Base-by-base conservation (phyloP, 2,888 invertebrate genomes). In the Noctua janthina region DNA sequence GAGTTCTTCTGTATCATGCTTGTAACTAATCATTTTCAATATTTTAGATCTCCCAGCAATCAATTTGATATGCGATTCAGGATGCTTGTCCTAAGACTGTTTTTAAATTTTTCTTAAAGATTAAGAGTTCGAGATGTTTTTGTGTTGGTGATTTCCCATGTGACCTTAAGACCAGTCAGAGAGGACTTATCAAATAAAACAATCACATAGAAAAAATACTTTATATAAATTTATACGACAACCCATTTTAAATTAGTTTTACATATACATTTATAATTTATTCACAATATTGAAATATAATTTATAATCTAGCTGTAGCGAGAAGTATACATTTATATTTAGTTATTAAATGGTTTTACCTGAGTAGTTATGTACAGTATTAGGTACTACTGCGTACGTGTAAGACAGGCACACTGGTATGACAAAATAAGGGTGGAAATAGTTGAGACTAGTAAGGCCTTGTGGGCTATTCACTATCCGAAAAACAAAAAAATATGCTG, bases 191-290 rank as follows among this genome's bases (percentile, higher is more conserved):
- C 7, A 88, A 93, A 92, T 91, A 84, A 95, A 93, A 93, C 91
- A 88, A 86, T n/a, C 10, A 49, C 11, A 83, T 95, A 91, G 91
- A 92, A 95, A 96, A 96, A 95, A 95, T 94, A 95, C 85, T 93
- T 96, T 94, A 94, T 96, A 96, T 95, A 96, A 96, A 96, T 95
- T 93, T 93, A 94, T 95, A 96, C 95, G 94, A 95, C 95, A 96
- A 96, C 95, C 94, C 92, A 94, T 94, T 94, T 94, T 88, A 93
- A 91, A 91, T 92, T 90, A 92, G 83, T 91, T 90, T 89, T 87
- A 91, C 85, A 90, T 84, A 88, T 80, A 84, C 84, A 89, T 86
- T 29, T 29, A 89, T 84, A 89, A 78, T 92, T 91, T 93, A 93
- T 94, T 92, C 90, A 94, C 93, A 94, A 90, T 92, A 85, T 91